phyloP scores from a whole-genome alignment of 2,888 invertebrate species.

The Alsophila aescularia region DNA sequence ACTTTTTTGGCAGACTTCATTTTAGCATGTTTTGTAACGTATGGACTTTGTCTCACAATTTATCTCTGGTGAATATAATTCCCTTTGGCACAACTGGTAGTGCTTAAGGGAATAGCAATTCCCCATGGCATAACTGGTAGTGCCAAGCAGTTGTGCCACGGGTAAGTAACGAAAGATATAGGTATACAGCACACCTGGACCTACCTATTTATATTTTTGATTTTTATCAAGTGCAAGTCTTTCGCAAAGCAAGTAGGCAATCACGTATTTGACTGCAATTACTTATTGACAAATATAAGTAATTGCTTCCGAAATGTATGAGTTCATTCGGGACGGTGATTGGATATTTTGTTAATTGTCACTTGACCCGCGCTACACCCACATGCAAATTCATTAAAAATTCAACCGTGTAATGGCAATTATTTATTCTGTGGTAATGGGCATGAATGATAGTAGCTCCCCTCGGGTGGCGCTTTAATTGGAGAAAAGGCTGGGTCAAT shows the following conservation, averaged over 20 bases:
- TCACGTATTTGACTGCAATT: too few species aligned
- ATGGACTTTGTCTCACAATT: not conserved
- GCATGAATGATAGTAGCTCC: conserved; percentile 49
- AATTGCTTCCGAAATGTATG: not conserved
- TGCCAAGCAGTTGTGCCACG: too few species aligned
- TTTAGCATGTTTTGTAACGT: conserved; percentile 11
- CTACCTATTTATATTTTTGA: too few species aligned
- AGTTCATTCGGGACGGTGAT: not conserved
- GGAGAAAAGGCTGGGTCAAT: conserved; percentile 66
- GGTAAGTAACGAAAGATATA: too few species aligned
- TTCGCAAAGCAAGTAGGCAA: too few species aligned
- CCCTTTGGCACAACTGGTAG: too few species aligned
- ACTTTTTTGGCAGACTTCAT: conserved; percentile 7
- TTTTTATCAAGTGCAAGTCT: not conserved
- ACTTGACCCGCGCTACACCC: conserved; percentile 16
- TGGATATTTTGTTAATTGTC: conserved; percentile 10
- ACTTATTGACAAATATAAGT: not conserved
- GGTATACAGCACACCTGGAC: too few species aligned
- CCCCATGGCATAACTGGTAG: too few species aligned
- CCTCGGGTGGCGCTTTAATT: conserved; percentile 62
- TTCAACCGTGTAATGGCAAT: conserved; percentile 14
- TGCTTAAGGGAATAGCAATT: too few species aligned
- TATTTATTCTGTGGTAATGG: too few species aligned
- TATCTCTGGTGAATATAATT: not conserved
- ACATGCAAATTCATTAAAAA: conserved; percentile 16